Conservation (phyloP, 2,888 invertebrate genomes). For the Euplagia quadripunctaria region DNA sequence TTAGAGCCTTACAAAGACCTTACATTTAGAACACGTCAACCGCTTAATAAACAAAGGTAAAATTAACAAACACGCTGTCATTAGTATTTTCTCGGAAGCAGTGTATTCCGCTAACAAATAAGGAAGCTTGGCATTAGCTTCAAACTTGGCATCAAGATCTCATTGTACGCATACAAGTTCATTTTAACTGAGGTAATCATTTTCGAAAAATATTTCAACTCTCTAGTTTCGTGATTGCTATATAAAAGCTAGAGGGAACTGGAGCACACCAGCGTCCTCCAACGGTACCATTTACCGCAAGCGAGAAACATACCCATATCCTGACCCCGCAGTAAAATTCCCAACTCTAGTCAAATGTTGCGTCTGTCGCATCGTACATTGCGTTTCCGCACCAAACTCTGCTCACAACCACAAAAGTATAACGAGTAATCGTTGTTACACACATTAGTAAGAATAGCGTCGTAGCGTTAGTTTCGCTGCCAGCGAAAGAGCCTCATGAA, state of each 20-base stretch:
- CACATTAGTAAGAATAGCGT: slow-evolving; percentile 35
- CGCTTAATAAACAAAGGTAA: slow-evolving; percentile 16
- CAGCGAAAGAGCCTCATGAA: slow-evolving; percentile 54
- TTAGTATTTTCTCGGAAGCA: slow-evolving; percentile 12
- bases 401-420: slow-evolving; percentile 15
- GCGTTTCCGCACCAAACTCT: slow-evolving; percentile 38
- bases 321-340: slow-evolving; percentile 45
- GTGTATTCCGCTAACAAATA: slow-evolving; percentile 6
- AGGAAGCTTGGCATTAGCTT: no score
- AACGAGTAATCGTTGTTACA: slow-evolving; percentile 43
- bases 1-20: slow-evolving; percentile 9
- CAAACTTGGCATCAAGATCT: background rate
- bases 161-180: slow-evolving; percentile 19
- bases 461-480: slow-evolving; percentile 31
- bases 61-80: slow-evolving; percentile 13
- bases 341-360: slow-evolving; percentile 33
- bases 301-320: slow-evolving; percentile 48
- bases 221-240: slow-evolving; percentile 47
- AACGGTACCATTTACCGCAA: slow-evolving; percentile 63
- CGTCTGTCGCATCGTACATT: slow-evolving; percentile 48
- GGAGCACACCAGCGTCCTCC: slow-evolving; percentile 58
- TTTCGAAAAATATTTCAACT: slow-evolving; percentile 32
- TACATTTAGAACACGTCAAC: background rate
- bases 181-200: slow-evolving; percentile 31
- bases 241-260: slow-evolving; percentile 53